Evolutionary conservation across 2,113 vertebrate species (phyloP), one percentile per base, ranked within the genome.

Genomic region (Callipepla californica): DNA sequence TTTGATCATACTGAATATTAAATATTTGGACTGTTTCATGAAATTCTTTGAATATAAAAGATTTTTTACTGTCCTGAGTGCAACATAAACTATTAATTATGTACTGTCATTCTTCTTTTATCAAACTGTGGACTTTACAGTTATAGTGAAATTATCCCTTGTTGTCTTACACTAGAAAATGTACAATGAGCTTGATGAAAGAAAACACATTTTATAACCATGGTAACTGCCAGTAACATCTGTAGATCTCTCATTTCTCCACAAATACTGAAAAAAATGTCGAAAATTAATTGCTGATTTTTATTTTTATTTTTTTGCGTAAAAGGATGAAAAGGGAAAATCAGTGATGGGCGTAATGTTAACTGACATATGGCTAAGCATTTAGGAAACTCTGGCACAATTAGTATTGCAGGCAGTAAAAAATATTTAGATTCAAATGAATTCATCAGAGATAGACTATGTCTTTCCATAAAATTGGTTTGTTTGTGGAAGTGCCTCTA

Each of bases 171-270:
- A 45, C 63, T 92, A 68, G 34, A 94, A 97, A 96, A 96, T 94
- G 44, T 90, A 85, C 22, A 95, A 94, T 87, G 63, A 92, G 68
- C 22, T 67, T 95, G 86, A 97, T 96, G 72, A 96, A 97, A 83
- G 61, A 80, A 42, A 61, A 53, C 69, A 36, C 92, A 93, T 96
- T 97, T 98, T 95, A 97, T 85, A 97, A 87, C 80, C 73, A 78
- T 95, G 42, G 81, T 87, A 96, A 96, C 92, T 95, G 91, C 96
- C 87, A 97, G 91, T 84, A 94, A 92, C 57, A 83, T 97, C 78
- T 95, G 97, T 94, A 96, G 62, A 88, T 93, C 75, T 32, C 48
- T 73, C 81, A 83, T 93, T 96, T 92, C 74, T 93, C 8, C 23
- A 59, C 10, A 45, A 97, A 93, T 89, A 96, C 62, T 92, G 96